Conservation (phyloP, 2,888 invertebrate genomes). For the Teleiodes luculella region DNA sequence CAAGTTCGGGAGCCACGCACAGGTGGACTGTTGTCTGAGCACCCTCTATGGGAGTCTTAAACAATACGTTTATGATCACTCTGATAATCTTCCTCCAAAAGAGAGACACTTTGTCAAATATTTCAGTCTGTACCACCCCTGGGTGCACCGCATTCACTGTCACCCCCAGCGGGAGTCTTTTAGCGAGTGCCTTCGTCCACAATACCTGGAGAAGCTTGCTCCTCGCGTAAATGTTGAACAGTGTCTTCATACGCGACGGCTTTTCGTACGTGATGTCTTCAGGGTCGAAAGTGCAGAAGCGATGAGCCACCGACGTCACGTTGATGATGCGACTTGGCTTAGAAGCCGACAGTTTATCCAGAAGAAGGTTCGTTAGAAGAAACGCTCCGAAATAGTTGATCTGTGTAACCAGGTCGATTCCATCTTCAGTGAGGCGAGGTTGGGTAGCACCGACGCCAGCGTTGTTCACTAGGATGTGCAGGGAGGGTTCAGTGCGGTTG, state of each 20-base stretch:
- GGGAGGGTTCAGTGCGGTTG: slow-evolving; percentile 59
- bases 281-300: slow-evolving; percentile 70
- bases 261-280: slow-evolving; percentile 36
- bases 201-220: slow-evolving; percentile 63
- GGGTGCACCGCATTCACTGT: slow-evolving; percentile 91
- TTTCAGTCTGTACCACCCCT: slow-evolving; percentile 87
- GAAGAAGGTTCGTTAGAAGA: slow-evolving; percentile 76
- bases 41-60: slow-evolving; percentile 85
- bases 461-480: slow-evolving; percentile 82
- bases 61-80: slow-evolving; percentile 78
- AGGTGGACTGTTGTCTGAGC: slow-evolving; percentile 86
- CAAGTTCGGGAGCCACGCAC: too few relatives aligned
- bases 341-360: slow-evolving; percentile 61
- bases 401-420: slow-evolving; percentile 80
- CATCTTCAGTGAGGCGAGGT: slow-evolving; percentile 73
- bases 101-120: slow-evolving; percentile 81
- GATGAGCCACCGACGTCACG: slow-evolving; percentile 57
- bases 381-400: slow-evolving; percentile 86
- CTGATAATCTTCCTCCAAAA: slow-evolving; percentile 63
- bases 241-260: background rate
- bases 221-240: slow-evolving; percentile 61
- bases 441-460: slow-evolving; percentile 70
- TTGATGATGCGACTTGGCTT: slow-evolving; percentile 64
- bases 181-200: slow-evolving; percentile 61
- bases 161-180: slow-evolving; percentile 71